Conservation (phyloP, 2,888 invertebrate species). For the Noctuana brunneofusca region DNA sequence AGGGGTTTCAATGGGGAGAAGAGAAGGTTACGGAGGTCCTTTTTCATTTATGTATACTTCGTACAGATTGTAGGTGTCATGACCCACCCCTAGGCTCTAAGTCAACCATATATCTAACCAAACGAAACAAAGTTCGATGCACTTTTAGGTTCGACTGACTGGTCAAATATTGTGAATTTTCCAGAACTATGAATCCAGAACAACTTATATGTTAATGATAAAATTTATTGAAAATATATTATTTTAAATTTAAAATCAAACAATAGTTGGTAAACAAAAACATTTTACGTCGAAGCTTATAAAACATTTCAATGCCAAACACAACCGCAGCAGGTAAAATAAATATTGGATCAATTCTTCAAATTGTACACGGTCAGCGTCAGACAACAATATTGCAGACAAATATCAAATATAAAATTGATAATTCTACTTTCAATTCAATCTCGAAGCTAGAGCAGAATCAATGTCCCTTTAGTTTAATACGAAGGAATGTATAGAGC, state of each 20-base stretch:
- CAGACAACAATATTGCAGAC: conserved; percentile 22
- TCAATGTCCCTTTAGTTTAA: conserved; percentile 28
- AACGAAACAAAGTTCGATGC: too few relatives aligned
- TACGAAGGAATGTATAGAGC: conserved; percentile 36
- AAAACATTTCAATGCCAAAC: conserved; percentile 21
- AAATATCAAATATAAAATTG: conserved; percentile 24
- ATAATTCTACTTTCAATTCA: conserved; percentile 27
- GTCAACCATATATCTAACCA: too few relatives aligned
- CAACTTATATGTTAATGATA: background rate
- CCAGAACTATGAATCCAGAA: background rate
- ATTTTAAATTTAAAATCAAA: background rate
- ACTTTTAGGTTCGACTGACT: too few relatives aligned
- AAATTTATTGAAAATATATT: background rate
- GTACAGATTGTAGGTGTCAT: too few relatives aligned
- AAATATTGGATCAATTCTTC: conserved; percentile 22
- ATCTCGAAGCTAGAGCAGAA: conserved; percentile 28
- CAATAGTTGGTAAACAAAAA: conserved; percentile 7
- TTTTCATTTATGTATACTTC: too few relatives aligned
- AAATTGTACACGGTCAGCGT: conserved; percentile 23
- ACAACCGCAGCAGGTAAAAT: conserved; percentile 24
- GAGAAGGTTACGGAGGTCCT: too few relatives aligned
- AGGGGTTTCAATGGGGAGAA: too few relatives aligned
- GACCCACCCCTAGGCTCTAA: too few relatives aligned
- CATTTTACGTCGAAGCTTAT: conserved; percentile 7
- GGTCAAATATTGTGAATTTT: too few relatives aligned